Evolutionary conservation across 1,140 invertebrate genomes (phyloP).

Genomic region (Caenorhabditis inopinata): DNA sequence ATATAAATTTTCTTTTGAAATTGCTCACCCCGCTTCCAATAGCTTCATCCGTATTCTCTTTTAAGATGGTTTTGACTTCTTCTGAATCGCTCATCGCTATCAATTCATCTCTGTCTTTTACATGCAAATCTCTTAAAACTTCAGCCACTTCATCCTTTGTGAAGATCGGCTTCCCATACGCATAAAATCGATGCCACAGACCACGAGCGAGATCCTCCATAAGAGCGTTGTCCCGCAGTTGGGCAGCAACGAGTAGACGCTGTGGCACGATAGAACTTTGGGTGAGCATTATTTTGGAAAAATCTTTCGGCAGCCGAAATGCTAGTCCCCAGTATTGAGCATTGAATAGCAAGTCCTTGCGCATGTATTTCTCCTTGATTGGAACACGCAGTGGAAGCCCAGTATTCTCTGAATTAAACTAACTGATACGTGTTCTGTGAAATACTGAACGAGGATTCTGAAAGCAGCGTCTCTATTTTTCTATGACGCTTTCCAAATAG

Average conservation of each 20-base stretch:
- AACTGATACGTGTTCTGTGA: background rate
- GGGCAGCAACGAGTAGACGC: background rate
- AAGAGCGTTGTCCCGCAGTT: background rate
- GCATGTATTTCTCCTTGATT: constrained; percentile 19
- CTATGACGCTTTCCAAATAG: no score
- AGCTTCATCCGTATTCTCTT: constrained; percentile 18
- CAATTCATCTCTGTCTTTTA: background rate
- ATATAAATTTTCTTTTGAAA: no score
- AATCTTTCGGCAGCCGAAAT: constrained; percentile 6
- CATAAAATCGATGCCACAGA: constrained; percentile 14
- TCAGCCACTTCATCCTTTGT: background rate
- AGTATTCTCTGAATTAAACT: constrained; percentile 1
- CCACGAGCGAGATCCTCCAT: constrained; percentile 13
- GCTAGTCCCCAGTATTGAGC: constrained; percentile 12
- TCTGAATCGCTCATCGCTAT: background rate
- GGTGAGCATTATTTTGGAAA: background rate
- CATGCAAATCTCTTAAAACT: constrained; percentile 7
- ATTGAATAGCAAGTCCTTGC: background rate
- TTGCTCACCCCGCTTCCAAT: background rate
- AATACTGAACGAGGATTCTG: no score
- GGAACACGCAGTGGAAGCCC: constrained; percentile 3
- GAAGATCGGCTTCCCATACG: constrained; percentile 8
- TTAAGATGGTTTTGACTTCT: constrained; percentile 2
- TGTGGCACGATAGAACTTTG: background rate
- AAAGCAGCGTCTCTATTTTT: no score